Evolutionary conservation across 2,888 invertebrate genomes (phyloP).

Genomic region (Spilarctia lutea): DNA sequence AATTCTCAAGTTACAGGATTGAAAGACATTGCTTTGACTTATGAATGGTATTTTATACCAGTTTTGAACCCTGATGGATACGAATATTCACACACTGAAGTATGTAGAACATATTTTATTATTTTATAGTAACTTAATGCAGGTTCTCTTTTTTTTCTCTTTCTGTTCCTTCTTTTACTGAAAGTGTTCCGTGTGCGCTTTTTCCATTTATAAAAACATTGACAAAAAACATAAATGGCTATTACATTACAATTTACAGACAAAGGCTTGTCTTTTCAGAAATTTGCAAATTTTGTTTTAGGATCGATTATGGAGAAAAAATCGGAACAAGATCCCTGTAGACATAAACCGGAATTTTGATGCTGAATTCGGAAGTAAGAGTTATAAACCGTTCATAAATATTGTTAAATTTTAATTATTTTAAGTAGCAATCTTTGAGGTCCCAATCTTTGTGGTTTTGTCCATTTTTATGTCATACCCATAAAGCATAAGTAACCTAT

Average conservation of each 20-base stretch:
- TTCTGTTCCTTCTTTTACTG: not conserved
- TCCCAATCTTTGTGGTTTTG: no score
- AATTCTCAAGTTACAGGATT: constrained; percentile 1
- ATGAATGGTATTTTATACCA: constrained; percentile 46
- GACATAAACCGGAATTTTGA: constrained; percentile 17
- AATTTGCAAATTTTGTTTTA: constrained; percentile 18
- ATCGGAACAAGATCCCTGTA: constrained; percentile 21
- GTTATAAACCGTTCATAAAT: not conserved
- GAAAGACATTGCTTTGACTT: constrained; percentile 26
- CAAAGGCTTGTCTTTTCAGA: not conserved
- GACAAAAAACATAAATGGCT: no score
- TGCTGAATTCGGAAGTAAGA: not conserved
- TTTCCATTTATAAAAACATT: not conserved
- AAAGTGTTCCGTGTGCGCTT: not conserved
- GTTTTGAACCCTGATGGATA: constrained; percentile 59
- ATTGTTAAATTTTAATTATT: not conserved
- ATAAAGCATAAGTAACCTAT: no score
- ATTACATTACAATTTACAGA: no score
- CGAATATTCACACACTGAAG: constrained; percentile 33
- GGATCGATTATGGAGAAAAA: constrained; percentile 48
- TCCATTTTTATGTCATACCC: no score
- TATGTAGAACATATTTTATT: constrained; percentile 13
- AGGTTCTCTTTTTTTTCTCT: not conserved
- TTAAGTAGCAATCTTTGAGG: not conserved
- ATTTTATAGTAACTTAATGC: not conserved